phyloP scores from a whole-genome alignment of 2,888 invertebrate species.

The Thysanoteuthis rhombus region DNA sequence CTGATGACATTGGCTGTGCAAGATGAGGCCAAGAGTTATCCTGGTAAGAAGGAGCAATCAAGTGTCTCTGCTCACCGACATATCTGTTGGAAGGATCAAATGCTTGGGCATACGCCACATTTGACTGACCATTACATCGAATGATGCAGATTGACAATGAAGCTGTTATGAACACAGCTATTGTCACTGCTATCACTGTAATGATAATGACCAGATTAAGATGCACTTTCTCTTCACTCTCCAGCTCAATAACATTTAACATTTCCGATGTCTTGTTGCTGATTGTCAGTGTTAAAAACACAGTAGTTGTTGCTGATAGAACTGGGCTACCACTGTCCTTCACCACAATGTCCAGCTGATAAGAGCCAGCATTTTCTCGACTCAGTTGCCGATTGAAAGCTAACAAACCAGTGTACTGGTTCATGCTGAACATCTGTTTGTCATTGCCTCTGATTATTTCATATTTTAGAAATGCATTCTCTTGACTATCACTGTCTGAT shows the following conservation, averaged over 20 bases:
- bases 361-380: neutral
- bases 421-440: neutral
- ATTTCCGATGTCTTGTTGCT: neutral
- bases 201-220: neutral
- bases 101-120: too few relatives aligned
- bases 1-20: too few relatives aligned
- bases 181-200: neutral
- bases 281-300: neutral
- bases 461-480: conserved; percentile 12
- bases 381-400: neutral
- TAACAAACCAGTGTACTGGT: neutral
- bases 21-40: too few relatives aligned
- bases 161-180: neutral
- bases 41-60: too few relatives aligned
- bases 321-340: too few relatives aligned
- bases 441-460: conserved; percentile 12
- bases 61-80: too few relatives aligned
- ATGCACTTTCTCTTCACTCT: neutral
- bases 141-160: neutral
- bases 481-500: neutral
- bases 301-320: too few relatives aligned
- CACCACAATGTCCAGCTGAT: neutral
- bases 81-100: too few relatives aligned
- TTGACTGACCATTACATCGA: neutral
- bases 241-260: neutral